Percentiles rank a stretch among this genome's conserved stretches.
phyloP scores from a whole-genome alignment of 2,888 invertebrate genomes.

The Seira sanloemensis region DNA sequence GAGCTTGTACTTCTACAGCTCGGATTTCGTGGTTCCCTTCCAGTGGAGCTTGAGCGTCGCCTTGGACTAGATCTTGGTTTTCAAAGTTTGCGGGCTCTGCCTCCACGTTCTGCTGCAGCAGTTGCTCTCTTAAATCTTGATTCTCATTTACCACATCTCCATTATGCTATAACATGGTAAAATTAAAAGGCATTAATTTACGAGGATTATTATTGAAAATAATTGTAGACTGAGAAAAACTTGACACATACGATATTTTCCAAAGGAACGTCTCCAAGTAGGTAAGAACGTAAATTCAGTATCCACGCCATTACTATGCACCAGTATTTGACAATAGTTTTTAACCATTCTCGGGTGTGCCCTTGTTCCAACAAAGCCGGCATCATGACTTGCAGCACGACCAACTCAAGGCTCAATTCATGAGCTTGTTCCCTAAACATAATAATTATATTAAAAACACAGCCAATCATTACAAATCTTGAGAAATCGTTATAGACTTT shows the following conservation, averaged over 20 bases:
- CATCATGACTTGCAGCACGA: conserved; percentile 94
- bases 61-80: conserved; percentile 38
- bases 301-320: conserved; percentile 89
- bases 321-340: conserved; percentile 91
- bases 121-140: conserved; percentile 71
- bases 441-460: conserved; percentile 20
- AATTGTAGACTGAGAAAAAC: background rate
- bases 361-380: conserved; percentile 97
- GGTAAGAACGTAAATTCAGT: conserved; percentile 91
- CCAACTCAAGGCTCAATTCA: conserved; percentile 94
- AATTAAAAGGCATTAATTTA: background rate
- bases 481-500: background rate
- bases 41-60: conserved; percentile 23
- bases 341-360: conserved; percentile 95
- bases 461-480: conserved; percentile 8
- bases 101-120: conserved; percentile 61
- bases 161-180: conserved; percentile 43
- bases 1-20: conserved; percentile 44
- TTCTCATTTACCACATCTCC: conserved; percentile 51
- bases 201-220: background rate
- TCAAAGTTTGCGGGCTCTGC: conserved; percentile 29
- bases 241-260: conserved; percentile 61
- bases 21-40: conserved; percentile 34
- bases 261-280: conserved; percentile 84
- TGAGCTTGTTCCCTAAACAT: conserved; percentile 82